Conservation (phyloP, 2,797 vertebrate species). For the Tamandua tetradactyla region DNA sequence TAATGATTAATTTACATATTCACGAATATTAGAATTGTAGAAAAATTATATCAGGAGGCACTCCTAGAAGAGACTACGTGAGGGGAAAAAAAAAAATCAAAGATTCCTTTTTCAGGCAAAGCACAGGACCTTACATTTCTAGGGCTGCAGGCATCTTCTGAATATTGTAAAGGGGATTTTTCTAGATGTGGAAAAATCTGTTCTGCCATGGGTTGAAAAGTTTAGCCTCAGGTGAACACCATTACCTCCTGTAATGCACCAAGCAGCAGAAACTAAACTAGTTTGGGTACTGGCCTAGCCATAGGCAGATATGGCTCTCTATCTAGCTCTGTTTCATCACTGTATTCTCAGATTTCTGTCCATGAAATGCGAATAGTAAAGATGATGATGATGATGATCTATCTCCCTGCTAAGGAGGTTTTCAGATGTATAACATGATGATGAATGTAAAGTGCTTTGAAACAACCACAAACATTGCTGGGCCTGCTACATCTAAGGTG, state of each 20-base stretch:
- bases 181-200: slow-evolving; percentile 33
- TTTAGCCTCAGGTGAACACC: slow-evolving; percentile 59
- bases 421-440: slow-evolving; percentile 21
- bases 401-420: neutral
- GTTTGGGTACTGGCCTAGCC: slow-evolving; percentile 13
- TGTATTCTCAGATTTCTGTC: slow-evolving; percentile 50
- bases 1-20: slow-evolving; percentile 67
- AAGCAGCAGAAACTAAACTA: slow-evolving; percentile 38
- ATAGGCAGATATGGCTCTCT: neutral
- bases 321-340: slow-evolving; percentile 1
- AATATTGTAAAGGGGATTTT: slow-evolving; percentile 59
- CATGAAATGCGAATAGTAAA: slow-evolving; percentile 34
- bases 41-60: slow-evolving; percentile 57
- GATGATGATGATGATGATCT: neutral
- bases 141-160: slow-evolving; percentile 49
- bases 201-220: slow-evolving; percentile 22
- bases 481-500: neutral
- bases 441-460: slow-evolving; percentile 29
- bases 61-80: slow-evolving; percentile 40
- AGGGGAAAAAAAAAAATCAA: neutral
- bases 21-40: slow-evolving; percentile 69
- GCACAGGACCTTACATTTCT: slow-evolving; percentile 60
- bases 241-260: neutral
- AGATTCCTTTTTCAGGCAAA: slow-evolving; percentile 45
- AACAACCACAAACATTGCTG: neutral